These are phyloP conservation scores for Noctuana brunneofusca DNA, from an alignment of 2,888 invertebrate species.

Conservation along the genomic window DNA sequence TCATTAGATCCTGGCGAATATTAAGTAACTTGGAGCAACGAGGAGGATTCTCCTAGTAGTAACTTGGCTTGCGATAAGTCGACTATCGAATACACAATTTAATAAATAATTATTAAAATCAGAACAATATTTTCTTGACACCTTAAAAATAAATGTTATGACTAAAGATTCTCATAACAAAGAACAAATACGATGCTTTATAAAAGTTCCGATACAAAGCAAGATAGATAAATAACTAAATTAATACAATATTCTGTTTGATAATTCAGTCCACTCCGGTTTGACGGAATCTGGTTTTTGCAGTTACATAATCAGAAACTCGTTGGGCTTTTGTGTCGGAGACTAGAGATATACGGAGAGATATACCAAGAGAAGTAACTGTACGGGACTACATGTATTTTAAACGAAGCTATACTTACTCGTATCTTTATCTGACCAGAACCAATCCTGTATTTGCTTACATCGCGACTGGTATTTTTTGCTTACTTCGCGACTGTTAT, in stretches of 20 bases:
- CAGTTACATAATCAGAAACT: constrained; percentile 35
- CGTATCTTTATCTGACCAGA: too few relatives aligned
- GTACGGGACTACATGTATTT: constrained; percentile 2
- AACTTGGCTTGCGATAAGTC: too few relatives aligned
- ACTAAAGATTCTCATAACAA: too few relatives aligned
- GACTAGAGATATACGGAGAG: constrained; percentile 22
- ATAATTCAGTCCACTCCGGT: constrained; percentile 31
- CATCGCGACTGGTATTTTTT: too few relatives aligned
- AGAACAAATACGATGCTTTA: neutral
- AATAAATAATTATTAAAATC: too few relatives aligned
- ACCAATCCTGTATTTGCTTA: too few relatives aligned
- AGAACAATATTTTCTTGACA: too few relatives aligned
- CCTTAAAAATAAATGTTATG: too few relatives aligned
- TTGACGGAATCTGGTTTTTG: constrained; percentile 34
- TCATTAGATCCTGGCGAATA: neutral
- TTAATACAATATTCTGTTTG: constrained; percentile 26
- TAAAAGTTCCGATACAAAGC: neutral
- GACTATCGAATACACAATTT: too few relatives aligned
- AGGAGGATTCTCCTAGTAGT: too few relatives aligned
- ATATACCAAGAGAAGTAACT: constrained; percentile 26
- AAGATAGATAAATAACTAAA: constrained; percentile 25
- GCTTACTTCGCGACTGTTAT: too few relatives aligned
- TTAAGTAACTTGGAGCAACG: too few relatives aligned
- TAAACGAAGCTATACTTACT: neutral
- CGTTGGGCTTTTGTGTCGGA: constrained; percentile 31